These are phyloP conservation scores for Coenonympha arcania DNA, from an alignment of 2,888 invertebrate genomes.

Conservation along the genomic window DNA sequence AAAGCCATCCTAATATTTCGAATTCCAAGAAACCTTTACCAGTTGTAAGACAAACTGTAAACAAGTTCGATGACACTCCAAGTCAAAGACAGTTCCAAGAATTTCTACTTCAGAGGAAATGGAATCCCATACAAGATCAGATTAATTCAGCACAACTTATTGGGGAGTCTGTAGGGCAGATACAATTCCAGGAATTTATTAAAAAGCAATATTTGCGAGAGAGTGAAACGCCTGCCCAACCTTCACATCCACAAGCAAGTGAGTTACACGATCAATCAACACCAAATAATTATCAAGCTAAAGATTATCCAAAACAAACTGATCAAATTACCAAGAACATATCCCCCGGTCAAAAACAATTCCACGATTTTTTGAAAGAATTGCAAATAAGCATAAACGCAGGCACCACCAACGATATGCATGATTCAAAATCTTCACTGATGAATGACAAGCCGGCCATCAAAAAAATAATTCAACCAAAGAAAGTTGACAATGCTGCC, in stretches of 20 bases:
- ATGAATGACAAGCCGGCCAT: constrained; percentile 28
- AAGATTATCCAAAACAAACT: neutral
- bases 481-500: constrained; percentile 49
- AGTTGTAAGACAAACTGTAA: neutral
- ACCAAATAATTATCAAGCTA: neutral
- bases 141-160: constrained; percentile 3
- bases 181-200: constrained; percentile 23
- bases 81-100: constrained; percentile 21
- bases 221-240: neutral
- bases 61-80: constrained; percentile 1
- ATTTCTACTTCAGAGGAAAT: constrained; percentile 20
- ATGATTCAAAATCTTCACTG: constrained; percentile 7
- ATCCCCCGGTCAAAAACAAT: constrained; percentile 16
- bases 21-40: neutral
- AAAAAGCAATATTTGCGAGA: constrained; percentile 20
- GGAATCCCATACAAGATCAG: neutral
- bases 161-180: constrained; percentile 21
- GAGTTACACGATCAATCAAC: no score
- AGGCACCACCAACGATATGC: constrained; percentile 32
- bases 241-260: no score
- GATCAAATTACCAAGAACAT: constrained; percentile 1
- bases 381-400: constrained; percentile 46
- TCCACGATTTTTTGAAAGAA: constrained; percentile 46
- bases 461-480: constrained; percentile 36
- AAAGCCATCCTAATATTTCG: neutral